These are phyloP conservation scores for Drosophila watanabei DNA, from an alignment of 1,140 invertebrate genomes.

Conservation along the genomic window DNA sequence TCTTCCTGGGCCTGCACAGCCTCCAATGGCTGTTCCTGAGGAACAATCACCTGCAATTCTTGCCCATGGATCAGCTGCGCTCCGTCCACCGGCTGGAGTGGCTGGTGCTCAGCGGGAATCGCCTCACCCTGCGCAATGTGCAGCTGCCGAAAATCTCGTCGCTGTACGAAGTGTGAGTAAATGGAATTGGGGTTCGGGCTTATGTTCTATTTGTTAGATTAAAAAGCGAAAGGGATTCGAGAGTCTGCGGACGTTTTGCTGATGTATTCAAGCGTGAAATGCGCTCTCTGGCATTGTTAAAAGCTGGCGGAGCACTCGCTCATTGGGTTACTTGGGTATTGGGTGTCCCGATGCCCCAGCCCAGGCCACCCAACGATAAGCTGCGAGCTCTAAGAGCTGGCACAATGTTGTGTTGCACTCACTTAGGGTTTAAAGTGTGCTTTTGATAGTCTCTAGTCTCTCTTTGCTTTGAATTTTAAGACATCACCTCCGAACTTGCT, in stretches of 20 bases:
- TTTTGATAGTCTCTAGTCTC: not conserved
- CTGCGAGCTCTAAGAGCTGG: constrained; percentile 6
- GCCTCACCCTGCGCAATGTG: constrained; percentile 84
- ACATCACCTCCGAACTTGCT: not conserved
- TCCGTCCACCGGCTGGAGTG: constrained; percentile 85
- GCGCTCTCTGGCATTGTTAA: constrained; percentile 50
- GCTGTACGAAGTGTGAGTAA: constrained; percentile 87
- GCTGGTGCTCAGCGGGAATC: constrained; percentile 86
- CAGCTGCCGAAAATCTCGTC: constrained; percentile 86
- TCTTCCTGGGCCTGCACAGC: constrained; percentile 84
- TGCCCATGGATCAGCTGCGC: constrained; percentile 84
- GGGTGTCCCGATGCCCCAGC: constrained; percentile 21
- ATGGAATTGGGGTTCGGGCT: constrained; percentile 23
- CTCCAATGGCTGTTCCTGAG: constrained; percentile 86
- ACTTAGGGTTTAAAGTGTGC: constrained; percentile 15
- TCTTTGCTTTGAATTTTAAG: not conserved
- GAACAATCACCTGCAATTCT: constrained; percentile 78
- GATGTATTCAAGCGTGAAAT: constrained; percentile 80
- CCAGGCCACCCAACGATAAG: constrained; percentile 1
- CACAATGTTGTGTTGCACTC: constrained; percentile 30
- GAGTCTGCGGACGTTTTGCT: constrained; percentile 34
- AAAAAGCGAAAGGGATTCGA: constrained; percentile 48
- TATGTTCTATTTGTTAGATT: constrained; percentile 72
- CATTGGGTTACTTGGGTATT: constrained; percentile 38
- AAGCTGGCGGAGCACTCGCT: constrained; percentile 11